Conservation (phyloP, 1,140 invertebrate species). For the Campoletis sonorensis region DNA sequence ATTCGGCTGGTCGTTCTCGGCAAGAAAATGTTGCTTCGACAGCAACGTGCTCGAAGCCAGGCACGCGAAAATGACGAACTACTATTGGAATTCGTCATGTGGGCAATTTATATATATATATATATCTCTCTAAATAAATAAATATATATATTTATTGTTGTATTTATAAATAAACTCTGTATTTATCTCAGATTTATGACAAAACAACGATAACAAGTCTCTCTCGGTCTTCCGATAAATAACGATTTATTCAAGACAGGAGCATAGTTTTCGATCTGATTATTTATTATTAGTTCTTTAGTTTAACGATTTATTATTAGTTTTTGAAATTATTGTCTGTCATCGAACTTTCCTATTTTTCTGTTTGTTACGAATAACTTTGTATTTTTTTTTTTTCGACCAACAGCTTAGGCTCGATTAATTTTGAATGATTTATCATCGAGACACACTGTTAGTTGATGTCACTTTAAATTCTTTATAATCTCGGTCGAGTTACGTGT, state of each 20-base stretch:
- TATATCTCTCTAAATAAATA: not conserved
- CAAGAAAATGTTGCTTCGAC: conserved; percentile 57
- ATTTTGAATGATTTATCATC: not conserved
- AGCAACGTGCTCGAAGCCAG: conserved; percentile 68
- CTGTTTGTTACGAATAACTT: too few relatives aligned
- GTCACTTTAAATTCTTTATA: not conserved
- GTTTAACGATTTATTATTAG: too few relatives aligned
- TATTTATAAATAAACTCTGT: not conserved
- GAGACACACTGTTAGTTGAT: not conserved
- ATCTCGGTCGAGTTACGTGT: not conserved
- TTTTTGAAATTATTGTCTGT: too few relatives aligned
- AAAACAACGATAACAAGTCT: too few relatives aligned
- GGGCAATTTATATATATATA: not conserved
- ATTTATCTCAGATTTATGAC: too few relatives aligned
- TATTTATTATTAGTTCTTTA: too few relatives aligned
- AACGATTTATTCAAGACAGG: too few relatives aligned
- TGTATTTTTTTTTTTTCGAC: too few relatives aligned
- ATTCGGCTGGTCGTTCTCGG: conserved; percentile 40
- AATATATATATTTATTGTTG: not conserved
- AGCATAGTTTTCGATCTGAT: too few relatives aligned
- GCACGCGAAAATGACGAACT: conserved; percentile 62
- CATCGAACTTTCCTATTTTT: too few relatives aligned
- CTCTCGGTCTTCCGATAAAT: too few relatives aligned
- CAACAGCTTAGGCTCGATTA: not conserved
- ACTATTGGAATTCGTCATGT: conserved; percentile 67